A percentile compares a stretch with the other conserved stretches of the same genome.
Conservation (phyloP, 2,888 invertebrate species). For the Chymomyza procnemis region DNA sequence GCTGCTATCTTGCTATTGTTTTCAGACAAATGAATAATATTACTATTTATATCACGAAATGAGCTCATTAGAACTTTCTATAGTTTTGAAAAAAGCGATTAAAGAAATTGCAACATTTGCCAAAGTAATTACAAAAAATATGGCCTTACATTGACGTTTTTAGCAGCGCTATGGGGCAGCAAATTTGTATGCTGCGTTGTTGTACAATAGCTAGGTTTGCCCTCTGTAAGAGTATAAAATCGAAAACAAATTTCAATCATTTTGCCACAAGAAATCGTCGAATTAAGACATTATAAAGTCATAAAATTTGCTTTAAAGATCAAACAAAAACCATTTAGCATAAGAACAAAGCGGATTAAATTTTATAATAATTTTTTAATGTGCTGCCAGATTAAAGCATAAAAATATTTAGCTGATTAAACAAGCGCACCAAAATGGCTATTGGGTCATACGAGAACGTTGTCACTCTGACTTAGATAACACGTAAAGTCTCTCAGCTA, state of each 20-base stretch:
- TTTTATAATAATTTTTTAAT: background rate
- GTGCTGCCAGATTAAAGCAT: background rate
- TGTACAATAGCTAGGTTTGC: background rate
- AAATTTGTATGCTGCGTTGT: no score
- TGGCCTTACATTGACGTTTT: no score
- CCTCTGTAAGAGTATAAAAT: slow-evolving; percentile 2
- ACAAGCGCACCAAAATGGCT: background rate
- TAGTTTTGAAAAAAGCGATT: no score
- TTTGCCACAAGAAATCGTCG: background rate
- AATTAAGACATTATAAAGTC: background rate
- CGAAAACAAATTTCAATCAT: background rate
- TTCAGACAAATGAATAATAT: no score
- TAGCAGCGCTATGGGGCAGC: no score
- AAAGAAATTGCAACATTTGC: no score
- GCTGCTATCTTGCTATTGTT: no score
- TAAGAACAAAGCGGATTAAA: background rate
- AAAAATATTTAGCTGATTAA: background rate
- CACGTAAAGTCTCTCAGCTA: background rate
- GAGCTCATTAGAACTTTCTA: no score
- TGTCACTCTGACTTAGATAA: background rate
- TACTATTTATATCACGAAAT: no score
- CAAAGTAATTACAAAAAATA: no score
- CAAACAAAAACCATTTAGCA: background rate
- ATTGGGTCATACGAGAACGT: background rate
- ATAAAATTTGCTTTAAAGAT: background rate